Percentiles rank a stretch among this genome's conserved stretches.
phyloP scores from a whole-genome alignment of 2,888 invertebrate species.

The Psylliodes chrysocephalus region DNA sequence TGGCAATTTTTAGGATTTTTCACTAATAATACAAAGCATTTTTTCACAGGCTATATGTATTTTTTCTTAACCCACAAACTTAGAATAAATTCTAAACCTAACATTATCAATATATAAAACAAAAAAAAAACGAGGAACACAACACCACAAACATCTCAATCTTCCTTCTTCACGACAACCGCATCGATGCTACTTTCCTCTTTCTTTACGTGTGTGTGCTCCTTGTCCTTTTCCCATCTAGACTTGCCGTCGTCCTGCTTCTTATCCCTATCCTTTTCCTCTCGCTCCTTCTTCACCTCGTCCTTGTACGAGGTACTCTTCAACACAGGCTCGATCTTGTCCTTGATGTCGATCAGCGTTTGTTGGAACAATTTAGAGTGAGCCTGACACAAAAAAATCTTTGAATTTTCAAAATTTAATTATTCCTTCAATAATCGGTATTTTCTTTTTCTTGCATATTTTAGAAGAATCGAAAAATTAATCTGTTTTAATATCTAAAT shows the following conservation, averaged over 20 bases:
- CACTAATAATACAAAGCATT: too few relatives aligned
- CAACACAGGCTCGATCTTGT: conserved; percentile 71
- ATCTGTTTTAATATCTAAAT: too few relatives aligned
- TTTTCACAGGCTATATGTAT: too few relatives aligned
- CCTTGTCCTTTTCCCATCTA: conserved; percentile 56
- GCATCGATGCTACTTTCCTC: conserved; percentile 29
- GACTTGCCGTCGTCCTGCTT: conserved; percentile 58
- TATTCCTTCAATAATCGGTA: too few relatives aligned
- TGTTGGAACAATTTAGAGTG: conserved; percentile 76
- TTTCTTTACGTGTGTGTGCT: conserved; percentile 43
- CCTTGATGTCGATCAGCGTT: conserved; percentile 71
- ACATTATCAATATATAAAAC: background rate
- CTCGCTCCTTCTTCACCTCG: conserved; percentile 48
- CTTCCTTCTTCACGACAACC: conserved; percentile 29
- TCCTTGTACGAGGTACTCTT: conserved; percentile 58
- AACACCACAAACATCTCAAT: background rate
- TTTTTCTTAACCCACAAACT: conserved; percentile 10
- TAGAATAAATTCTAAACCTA: background rate
- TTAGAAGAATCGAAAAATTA: background rate
- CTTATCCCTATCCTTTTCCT: conserved; percentile 56
- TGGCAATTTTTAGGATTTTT: too few relatives aligned
- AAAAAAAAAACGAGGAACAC: background rate
- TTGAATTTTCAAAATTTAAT: too few relatives aligned
- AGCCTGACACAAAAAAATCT: conserved; percentile 65
- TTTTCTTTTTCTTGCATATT: background rate